phyloP scores from a whole-genome alignment of 2,113 vertebrate genomes.

The Cathartes aura region DNA sequence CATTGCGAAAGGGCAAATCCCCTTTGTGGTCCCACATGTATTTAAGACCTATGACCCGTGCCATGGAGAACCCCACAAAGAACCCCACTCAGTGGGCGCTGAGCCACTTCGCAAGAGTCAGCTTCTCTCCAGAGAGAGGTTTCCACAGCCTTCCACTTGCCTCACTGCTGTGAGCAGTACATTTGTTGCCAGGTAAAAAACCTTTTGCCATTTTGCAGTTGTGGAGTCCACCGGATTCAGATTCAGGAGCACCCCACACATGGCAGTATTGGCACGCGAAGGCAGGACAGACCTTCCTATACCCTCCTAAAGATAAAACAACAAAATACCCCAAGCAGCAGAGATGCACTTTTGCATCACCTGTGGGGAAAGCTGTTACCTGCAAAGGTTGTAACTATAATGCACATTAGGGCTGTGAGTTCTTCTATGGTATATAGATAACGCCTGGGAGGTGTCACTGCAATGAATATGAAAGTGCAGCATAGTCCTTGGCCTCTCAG shows the following conservation, averaged over 20 bases:
- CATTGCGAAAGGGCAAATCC: background rate
- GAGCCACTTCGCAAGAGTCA: background rate
- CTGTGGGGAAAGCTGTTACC: background rate
- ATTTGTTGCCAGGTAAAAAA: background rate
- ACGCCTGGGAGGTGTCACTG: background rate
- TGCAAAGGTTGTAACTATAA: fast-evolving
- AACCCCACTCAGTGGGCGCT: no score
- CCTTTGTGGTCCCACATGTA: background rate
- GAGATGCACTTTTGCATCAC: background rate
- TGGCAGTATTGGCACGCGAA: background rate
- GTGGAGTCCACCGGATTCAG: background rate
- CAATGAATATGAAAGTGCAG: background rate
- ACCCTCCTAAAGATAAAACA: background rate
- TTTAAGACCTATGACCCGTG: fast-evolving
- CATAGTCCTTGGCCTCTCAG: background rate
- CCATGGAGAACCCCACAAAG: background rate
- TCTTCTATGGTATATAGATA: background rate
- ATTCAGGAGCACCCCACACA: background rate
- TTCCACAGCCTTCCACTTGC: background rate
- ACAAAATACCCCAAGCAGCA: background rate
- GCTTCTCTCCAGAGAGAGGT: background rate
- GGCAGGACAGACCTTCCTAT: background rate
- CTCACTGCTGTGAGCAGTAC: background rate
- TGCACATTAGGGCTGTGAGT: background rate
- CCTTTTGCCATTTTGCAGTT: background rate